Evolutionary conservation across 2,888 invertebrate genomes (phyloP), one percentile per base, ranked within the genome.

Genomic region (Aproaerema taeniolella): DNA sequence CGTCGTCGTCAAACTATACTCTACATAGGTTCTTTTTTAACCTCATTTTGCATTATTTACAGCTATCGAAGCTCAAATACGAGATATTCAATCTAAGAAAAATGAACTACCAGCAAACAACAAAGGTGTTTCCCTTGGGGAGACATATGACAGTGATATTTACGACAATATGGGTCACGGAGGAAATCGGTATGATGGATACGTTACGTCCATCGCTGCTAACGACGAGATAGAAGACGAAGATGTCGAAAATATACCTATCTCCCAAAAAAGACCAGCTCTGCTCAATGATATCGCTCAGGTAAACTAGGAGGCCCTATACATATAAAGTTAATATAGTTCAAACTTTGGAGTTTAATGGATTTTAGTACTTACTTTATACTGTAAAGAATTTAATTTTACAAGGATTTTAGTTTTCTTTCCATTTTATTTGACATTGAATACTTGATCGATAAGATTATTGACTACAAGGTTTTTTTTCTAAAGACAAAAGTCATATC

Each of bases 191-290:
- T 96, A 93, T 76, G 97, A 96, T 66, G 97, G 96, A 17, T 98
- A 98, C 75, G 95, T 96, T 53, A 97, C 97, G 39, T 98, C 98
- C 0, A 98, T 99, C 72, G 97, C 97, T 32, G 94, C 97, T 1
- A 97, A 96, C 73, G 98, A 99, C 83, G 98, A 98, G 77, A 93
- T 93, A 24, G 97, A 97, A 87, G 97, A 97, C 69, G 97, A 97
- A 67, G 97, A 97, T 70, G 92, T 93, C 50, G 95, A 95, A 65
- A 90, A 92, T 54, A 90, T 89, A 11, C 91, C 93, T 3, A 90
- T 91, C 46, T 88, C 88, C 49, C 90, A 92, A 53, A 94, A 95
- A 63, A 89, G 95, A 55, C 88, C 93, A 2, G 92, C 96, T 17
- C 85, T 96, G 26, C 88, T 97, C 11, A 97, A 96, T 81, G 97